phyloP scores from a whole-genome alignment of 1,140 invertebrate species.

The Schlechtendalia chinensis region DNA sequence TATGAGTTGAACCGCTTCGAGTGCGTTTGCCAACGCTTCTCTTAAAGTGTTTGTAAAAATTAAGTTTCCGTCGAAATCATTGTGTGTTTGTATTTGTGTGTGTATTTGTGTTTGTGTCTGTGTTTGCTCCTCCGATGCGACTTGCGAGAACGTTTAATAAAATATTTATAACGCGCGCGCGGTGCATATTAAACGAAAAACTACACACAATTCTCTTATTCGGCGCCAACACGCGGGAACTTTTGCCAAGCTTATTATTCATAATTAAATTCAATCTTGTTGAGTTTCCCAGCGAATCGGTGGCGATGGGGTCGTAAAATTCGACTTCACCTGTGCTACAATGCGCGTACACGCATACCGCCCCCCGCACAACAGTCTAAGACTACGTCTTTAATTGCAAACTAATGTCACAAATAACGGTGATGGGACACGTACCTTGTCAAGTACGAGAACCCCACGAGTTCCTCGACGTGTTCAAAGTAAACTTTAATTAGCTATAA shows the following conservation, averaged over 20 bases:
- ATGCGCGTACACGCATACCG: neutral
- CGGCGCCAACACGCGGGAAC: slow-evolving; percentile 55
- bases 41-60: neutral
- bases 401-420: slow-evolving; percentile 28
- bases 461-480: neutral
- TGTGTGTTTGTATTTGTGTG: neutral
- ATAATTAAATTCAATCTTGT: slow-evolving; percentile 56
- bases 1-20: too few relatives aligned
- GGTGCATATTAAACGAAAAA: slow-evolving; percentile 40
- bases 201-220: slow-evolving; percentile 31
- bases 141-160: slow-evolving; percentile 12
- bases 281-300: slow-evolving; percentile 54
- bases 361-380: too few relatives aligned
- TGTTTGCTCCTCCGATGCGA: neutral
- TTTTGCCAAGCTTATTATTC: slow-evolving; percentile 58
- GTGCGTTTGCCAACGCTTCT: neutral
- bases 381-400: slow-evolving; percentile 13
- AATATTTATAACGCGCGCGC: slow-evolving; percentile 33
- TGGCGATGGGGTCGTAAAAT: neutral
- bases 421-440: neutral
- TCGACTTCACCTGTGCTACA: slow-evolving; percentile 6
- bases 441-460: neutral
- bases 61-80: neutral
- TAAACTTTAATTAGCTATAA: slow-evolving; percentile 25
- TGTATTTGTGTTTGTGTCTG: neutral